A percentile compares a stretch with the other conserved stretches of the same genome.
Evolutionary conservation across 2,797 vertebrate species (phyloP).

Genomic region (Acanthiza pusilla): DNA sequence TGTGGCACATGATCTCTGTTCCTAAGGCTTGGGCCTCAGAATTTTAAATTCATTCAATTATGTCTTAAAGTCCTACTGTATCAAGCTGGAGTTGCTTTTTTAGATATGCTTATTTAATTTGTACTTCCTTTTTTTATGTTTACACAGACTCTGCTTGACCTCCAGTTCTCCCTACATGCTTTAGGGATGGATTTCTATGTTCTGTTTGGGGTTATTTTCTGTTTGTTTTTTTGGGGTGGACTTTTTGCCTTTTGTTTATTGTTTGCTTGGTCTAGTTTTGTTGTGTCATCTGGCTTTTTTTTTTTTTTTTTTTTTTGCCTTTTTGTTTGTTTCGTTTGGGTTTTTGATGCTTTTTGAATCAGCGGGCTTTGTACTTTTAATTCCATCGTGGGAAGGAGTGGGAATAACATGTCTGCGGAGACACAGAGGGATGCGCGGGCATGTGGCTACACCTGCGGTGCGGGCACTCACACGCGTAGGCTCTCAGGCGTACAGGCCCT

Average conservation of each 20-base stretch:
- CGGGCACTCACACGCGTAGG: accelerated
- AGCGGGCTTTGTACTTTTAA: background rate
- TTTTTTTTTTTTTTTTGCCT: background rate
- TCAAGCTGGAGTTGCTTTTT: background rate
- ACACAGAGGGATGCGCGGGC: accelerated
- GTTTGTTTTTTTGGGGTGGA: background rate
- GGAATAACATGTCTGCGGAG: accelerated
- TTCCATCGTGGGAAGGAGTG: accelerated
- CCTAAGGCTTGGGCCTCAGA: background rate
- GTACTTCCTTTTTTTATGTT: background rate
- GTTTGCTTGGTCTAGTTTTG: background rate
- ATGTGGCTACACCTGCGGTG: accelerated
- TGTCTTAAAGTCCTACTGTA: background rate
- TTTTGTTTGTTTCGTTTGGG: background rate
- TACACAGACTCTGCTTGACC: accelerated
- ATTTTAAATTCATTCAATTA: background rate
- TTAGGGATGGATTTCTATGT: background rate
- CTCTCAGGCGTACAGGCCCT: accelerated
- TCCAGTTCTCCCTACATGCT: no score
- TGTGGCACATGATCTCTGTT: accelerated
- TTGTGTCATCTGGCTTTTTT: background rate
- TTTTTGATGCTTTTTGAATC: background rate
- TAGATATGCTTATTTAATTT: background rate
- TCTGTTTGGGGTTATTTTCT: accelerated
- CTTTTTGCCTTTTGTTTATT: background rate